Evolutionary conservation across 2,113 vertebrate genomes (phyloP).

Genomic region (Sapajus apella): DNA sequence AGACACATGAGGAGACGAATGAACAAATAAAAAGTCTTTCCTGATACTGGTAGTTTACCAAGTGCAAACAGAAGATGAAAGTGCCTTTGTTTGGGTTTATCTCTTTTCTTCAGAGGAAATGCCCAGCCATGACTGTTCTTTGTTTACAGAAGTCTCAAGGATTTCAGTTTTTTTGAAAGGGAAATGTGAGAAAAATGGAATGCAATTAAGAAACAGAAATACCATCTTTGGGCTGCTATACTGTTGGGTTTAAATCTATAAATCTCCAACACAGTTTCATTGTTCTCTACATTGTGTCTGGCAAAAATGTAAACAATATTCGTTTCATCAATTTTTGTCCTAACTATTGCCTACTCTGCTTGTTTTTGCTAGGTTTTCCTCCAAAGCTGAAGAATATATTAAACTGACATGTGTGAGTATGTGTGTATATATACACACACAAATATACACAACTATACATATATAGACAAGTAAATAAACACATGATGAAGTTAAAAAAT

Average conservation of each 20-base stretch:
- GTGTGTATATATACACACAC: not conserved
- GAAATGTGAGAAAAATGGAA: slow-evolving; percentile 27
- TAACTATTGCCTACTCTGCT: not conserved
- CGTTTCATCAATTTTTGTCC: not conserved
- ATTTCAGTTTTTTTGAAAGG: slow-evolving; percentile 47
- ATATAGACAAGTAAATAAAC: not conserved
- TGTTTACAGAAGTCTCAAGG: slow-evolving; percentile 57
- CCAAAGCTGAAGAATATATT: not conserved
- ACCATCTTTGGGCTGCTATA: not conserved
- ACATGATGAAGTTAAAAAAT: too few species aligned
- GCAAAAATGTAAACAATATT: not conserved
- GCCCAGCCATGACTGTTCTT: not conserved
- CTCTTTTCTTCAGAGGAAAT: slow-evolving; percentile 51
- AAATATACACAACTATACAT: not conserved
- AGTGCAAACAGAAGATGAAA: slow-evolving; percentile 53
- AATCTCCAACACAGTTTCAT: not conserved
- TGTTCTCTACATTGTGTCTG: not conserved
- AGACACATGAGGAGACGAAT: not conserved
- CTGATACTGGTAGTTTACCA: not conserved
- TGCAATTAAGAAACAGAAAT: not conserved
- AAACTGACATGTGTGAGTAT: not conserved
- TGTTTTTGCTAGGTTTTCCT: not conserved
- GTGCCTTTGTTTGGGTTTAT: slow-evolving; percentile 55
- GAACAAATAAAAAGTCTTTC: slow-evolving; percentile 26
- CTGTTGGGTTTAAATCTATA: not conserved